A percentile compares a stretch with the other conserved stretches of the same genome.
Conservation (phyloP, 1,140 invertebrate species). For the Ceratina calcarata region DNA sequence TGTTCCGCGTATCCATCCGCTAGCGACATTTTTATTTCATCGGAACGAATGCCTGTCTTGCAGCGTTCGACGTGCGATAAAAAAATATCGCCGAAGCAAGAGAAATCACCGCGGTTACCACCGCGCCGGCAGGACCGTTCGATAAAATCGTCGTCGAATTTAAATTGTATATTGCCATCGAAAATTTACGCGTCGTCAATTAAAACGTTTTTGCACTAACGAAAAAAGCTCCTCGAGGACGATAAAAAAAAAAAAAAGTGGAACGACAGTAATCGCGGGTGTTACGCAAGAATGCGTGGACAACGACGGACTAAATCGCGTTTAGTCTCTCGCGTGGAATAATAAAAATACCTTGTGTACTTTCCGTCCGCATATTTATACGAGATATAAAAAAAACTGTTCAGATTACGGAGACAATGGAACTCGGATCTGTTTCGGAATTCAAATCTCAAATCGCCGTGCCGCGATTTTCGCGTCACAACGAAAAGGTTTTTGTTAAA, state of each 20-base stretch:
- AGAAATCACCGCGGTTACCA: not conserved
- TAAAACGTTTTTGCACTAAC: constrained; percentile 4
- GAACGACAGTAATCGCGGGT: too few relatives aligned
- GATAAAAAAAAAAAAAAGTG: too few relatives aligned
- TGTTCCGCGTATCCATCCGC: not conserved
- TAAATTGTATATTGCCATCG: constrained; percentile 11
- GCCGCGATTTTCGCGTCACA: too few relatives aligned
- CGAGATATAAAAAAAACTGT: too few relatives aligned
- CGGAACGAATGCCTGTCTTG: constrained; percentile 1
- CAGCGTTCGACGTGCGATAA: too few relatives aligned
- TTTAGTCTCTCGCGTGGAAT: too few relatives aligned
- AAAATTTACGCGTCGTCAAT: constrained; percentile 18
- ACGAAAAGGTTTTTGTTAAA: not conserved
- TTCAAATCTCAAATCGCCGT: too few relatives aligned
- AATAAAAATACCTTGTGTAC: too few relatives aligned
- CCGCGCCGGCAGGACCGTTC: not conserved
- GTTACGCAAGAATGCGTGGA: too few relatives aligned
- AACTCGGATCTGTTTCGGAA: too few relatives aligned
- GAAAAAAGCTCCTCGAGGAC: not conserved
- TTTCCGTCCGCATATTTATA: too few relatives aligned
- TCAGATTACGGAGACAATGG: not conserved
- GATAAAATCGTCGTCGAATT: not conserved
- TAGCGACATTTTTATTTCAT: constrained; percentile 2
- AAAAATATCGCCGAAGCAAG: not conserved
- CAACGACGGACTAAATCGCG: too few relatives aligned